Evolutionary conservation across 2,888 invertebrate genomes (phyloP).

Genomic region (Chydorus sphaericus): DNA sequence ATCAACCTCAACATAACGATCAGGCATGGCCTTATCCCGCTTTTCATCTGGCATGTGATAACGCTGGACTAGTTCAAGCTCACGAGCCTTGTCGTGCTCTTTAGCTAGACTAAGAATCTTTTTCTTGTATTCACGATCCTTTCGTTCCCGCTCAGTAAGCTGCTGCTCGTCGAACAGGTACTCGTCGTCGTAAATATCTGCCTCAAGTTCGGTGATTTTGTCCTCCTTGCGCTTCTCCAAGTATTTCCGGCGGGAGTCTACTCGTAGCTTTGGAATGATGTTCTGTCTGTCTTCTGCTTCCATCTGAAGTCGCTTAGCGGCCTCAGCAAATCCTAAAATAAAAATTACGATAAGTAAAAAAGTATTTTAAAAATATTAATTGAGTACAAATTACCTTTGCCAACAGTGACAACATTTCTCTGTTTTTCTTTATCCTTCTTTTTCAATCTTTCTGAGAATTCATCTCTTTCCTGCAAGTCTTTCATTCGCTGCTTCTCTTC

Average conservation of each 20-base stretch:
- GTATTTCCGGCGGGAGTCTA: slow-evolving; percentile 85
- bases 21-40: slow-evolving; percentile 17
- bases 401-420: slow-evolving; percentile 48
- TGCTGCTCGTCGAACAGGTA: slow-evolving; percentile 81
- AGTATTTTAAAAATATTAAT: slow-evolving; percentile 8
- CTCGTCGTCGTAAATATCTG: slow-evolving; percentile 89
- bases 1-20: slow-evolving; percentile 66
- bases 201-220: slow-evolving; percentile 87
- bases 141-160: slow-evolving; percentile 69
- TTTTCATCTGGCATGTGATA: slow-evolving; percentile 81
- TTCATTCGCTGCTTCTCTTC: slow-evolving; percentile 59
- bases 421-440: slow-evolving; percentile 77
- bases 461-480: slow-evolving; percentile 85
- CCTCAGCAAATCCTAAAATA: slow-evolving; percentile 41
- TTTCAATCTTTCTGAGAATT: slow-evolving; percentile 75
- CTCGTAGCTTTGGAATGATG: slow-evolving; percentile 69
- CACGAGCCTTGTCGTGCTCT: slow-evolving; percentile 87
- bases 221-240: slow-evolving; percentile 91
- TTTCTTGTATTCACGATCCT: slow-evolving; percentile 77
- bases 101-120: slow-evolving; percentile 77
- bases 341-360: not conserved
- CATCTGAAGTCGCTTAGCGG: slow-evolving; percentile 73
- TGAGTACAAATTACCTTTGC: slow-evolving; percentile 28
- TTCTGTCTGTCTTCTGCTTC: slow-evolving; percentile 74
- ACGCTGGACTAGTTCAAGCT: slow-evolving; percentile 78